phyloP scores from a whole-genome alignment of 2,113 vertebrate genomes.

The Hirundichthys speculiger region DNA sequence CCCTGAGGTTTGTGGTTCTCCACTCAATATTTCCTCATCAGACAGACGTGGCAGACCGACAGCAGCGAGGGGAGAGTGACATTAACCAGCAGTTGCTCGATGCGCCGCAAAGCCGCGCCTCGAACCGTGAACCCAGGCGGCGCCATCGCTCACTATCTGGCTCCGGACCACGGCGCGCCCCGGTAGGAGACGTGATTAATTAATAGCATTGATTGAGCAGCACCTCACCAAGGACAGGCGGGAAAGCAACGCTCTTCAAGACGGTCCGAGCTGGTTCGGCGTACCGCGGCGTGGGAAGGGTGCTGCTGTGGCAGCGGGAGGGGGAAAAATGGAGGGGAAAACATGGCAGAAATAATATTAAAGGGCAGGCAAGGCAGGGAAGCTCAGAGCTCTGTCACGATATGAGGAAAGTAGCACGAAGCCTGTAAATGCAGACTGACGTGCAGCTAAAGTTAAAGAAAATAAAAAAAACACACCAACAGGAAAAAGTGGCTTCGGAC shows the following conservation, averaged over 20 bases:
- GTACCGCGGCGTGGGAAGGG: slow-evolving; percentile 29
- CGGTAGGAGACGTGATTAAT: slow-evolving; percentile 53
- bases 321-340: slow-evolving; percentile 2
- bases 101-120: slow-evolving; percentile 24
- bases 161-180: not conserved
- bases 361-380: slow-evolving; percentile 1
- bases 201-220: slow-evolving; percentile 59
- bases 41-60: slow-evolving; percentile 55
- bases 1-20: slow-evolving; percentile 55
- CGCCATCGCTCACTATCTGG: not conserved
- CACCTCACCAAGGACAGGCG: slow-evolving; percentile 39
- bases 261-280: slow-evolving; percentile 25
- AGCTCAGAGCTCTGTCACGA: not conserved
- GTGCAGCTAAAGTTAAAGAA: not conserved
- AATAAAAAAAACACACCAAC: not conserved
- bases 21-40: slow-evolving; percentile 72
- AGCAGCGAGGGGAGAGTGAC: slow-evolving; percentile 39
- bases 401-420: slow-evolving; percentile 16
- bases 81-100: slow-evolving; percentile 45
- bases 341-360: slow-evolving; percentile 5
- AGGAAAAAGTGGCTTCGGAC: too few species aligned
- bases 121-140: slow-evolving; percentile 10
- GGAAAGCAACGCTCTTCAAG: slow-evolving; percentile 25
- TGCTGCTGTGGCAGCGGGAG: not conserved
- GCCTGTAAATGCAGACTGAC: too few species aligned